Base-by-base conservation (phyloP, 2,888 invertebrate species). In the Neoascia interrupta region DNA sequence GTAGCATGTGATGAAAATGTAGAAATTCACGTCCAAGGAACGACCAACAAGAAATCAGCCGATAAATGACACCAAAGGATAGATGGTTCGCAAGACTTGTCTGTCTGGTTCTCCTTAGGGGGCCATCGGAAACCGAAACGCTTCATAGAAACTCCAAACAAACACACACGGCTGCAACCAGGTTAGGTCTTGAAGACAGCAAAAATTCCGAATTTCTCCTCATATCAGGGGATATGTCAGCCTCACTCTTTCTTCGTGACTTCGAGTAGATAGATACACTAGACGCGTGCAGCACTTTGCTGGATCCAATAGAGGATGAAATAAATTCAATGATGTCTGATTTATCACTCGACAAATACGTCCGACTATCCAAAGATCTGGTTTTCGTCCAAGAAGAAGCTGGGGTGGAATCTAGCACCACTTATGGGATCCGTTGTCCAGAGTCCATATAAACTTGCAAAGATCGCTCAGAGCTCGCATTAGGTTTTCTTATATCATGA, bases 401-500 rank as follows among this genome's bases (percentile, higher is more conserved):
- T 66, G 63, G 75, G 64, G 64, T 58, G 58, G 60, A 41, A 49
- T 49, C 15, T 60, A 41, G 31, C 31, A 34, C 47, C 72, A 16
- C 19, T 56, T 49, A 10, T 31, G 31, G n/a, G 8, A 66, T 61
- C 54, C 54, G 54, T 41, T 28, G 64, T 5, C 53, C 41, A 69
- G 73, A 80, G 85, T 87, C 86, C 85, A 86, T 88, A 88, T 88
- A 88, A 87, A 86, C 85, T 85, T 84, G 85, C 86, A 85, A 83
- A 85, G 82, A 81, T 82, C 83, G 83, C 84, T 84, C 84, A 85
- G 85, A 86, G 84, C 82, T 85, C 84, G 86, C 88, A 88, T 87
- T 88, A 86, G 85, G 85, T 86, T 85, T 87, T 87, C 85, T 82
- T 84, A 85, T 86, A 86, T 85, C 87, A 85, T 84, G 84, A 86